phyloP scores from a whole-genome alignment of 2,113 vertebrate genomes.

The Shinisaurus crocodilurus region DNA sequence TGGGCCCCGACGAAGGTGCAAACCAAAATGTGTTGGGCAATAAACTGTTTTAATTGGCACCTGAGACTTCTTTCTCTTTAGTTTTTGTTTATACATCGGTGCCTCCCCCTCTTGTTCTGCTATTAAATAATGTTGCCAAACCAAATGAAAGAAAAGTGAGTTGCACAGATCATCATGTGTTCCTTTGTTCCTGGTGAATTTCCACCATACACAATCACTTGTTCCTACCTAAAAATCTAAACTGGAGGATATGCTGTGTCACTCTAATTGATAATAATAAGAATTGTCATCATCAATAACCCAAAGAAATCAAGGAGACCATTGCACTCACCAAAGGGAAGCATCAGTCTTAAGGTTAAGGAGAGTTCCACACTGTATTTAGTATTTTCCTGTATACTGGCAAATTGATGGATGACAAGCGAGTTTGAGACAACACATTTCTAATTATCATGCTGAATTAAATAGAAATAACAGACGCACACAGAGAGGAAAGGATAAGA shows the following conservation, averaged over 20 bases:
- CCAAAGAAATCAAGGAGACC: conserved; percentile 1
- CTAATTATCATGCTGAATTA: conserved; percentile 63
- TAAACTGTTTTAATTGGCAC: too few relatives aligned
- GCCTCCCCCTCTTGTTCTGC: too few relatives aligned
- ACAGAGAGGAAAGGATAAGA: conserved; percentile 35
- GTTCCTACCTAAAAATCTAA: neutral
- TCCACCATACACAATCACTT: neutral
- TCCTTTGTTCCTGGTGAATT: neutral
- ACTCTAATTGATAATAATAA: neutral
- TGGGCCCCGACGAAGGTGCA: too few relatives aligned
- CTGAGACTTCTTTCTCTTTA: too few relatives aligned
- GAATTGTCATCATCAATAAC: neutral
- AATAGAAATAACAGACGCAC: conserved; percentile 32
- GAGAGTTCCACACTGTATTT: neutral
- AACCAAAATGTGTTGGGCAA: too few relatives aligned
- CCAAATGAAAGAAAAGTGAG: neutral
- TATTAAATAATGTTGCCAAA: neutral
- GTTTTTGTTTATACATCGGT: too few relatives aligned
- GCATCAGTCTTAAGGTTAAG: neutral
- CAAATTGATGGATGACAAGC: conserved; percentile 54
- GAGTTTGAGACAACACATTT: conserved; percentile 57
- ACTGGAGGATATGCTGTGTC: neutral
- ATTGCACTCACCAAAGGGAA: conserved; percentile 13
- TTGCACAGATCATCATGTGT: neutral
- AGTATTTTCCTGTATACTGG: conserved; percentile 26